These are phyloP conservation scores for Menidia menidia DNA, from an alignment of 2,797 vertebrate genomes.

Conservation along the genomic window DNA sequence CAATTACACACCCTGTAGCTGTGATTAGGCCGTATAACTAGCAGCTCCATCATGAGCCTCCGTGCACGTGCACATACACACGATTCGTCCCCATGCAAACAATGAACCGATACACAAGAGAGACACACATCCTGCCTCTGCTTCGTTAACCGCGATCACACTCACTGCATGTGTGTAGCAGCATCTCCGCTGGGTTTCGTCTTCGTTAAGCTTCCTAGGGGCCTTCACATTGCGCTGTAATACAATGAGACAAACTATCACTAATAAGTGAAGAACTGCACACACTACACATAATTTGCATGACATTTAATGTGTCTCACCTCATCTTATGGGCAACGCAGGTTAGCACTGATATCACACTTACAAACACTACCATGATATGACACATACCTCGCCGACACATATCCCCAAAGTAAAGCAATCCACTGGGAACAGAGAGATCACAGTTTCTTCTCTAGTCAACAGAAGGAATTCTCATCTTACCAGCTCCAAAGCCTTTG, in stretches of 20 bases:
- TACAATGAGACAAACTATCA: constrained; percentile 28
- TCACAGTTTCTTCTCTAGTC: constrained; percentile 69
- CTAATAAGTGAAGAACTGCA: constrained; percentile 44
- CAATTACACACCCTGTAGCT: constrained; percentile 79
- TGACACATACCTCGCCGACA: constrained; percentile 69
- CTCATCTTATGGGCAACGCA: constrained; percentile 38
- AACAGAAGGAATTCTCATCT: constrained; percentile 61
- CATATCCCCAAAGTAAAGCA: constrained; percentile 68
- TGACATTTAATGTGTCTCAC: constrained; percentile 33
- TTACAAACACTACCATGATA: constrained; percentile 61
- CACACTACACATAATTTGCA: constrained; percentile 37
- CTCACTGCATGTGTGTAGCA: constrained; percentile 28
- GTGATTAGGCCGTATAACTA: constrained; percentile 74
- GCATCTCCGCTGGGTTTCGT: constrained; percentile 51
- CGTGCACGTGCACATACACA: constrained; percentile 17
- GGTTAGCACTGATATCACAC: constrained; percentile 43
- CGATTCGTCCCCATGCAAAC: constrained; percentile 19
- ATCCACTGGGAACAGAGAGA: constrained; percentile 66
- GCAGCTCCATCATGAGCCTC: constrained; percentile 40
- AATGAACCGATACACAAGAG: constrained; percentile 34
- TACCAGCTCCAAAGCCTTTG: constrained; percentile 73
- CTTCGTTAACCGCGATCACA: constrained; percentile 60
- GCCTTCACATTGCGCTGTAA: constrained; percentile 33
- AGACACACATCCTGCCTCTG: constrained; percentile 37
- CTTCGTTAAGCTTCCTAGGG: constrained; percentile 40